phyloP scores from a whole-genome alignment of 1,140 invertebrate species.

The Sarcophaga bullata region DNA sequence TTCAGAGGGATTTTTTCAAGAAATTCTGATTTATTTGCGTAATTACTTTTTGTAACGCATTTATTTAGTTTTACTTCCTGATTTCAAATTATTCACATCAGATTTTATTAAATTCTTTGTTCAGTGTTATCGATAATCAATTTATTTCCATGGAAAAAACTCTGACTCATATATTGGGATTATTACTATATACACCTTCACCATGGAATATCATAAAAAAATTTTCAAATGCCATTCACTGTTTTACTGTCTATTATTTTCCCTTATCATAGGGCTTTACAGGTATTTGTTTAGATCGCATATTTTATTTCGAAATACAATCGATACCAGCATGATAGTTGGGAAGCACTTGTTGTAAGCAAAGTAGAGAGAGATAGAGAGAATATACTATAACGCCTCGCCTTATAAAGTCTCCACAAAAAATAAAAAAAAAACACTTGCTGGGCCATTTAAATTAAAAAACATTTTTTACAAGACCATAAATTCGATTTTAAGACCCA shows the following conservation, averaged over 20 bases:
- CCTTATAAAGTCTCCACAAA: not conserved
- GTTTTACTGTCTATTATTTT: not conserved
- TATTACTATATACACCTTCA: not conserved
- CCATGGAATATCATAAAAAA: not conserved
- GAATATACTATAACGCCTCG: not conserved
- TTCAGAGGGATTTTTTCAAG: too few species aligned
- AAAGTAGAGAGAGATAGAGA: not conserved
- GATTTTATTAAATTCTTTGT: too few species aligned
- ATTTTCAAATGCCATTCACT: not conserved
- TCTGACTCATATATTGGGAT: not conserved
- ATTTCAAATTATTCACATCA: too few species aligned
- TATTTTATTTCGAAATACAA: too few species aligned
- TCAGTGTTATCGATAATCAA: too few species aligned
- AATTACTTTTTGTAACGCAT: too few species aligned
- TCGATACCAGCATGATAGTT: too few species aligned
- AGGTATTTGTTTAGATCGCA: not conserved
- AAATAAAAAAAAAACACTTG: not conserved
- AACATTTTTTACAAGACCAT: not conserved
- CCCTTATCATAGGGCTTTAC: not conserved
- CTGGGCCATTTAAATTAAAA: not conserved
- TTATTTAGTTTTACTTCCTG: too few species aligned
- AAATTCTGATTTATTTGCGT: too few species aligned
- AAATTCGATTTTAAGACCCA: conserved; percentile 35
- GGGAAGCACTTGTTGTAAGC: not conserved
- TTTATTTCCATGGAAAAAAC: too few species aligned